Conservation (phyloP, 1,140 invertebrate genomes). For the Phymastichus coffea region DNA sequence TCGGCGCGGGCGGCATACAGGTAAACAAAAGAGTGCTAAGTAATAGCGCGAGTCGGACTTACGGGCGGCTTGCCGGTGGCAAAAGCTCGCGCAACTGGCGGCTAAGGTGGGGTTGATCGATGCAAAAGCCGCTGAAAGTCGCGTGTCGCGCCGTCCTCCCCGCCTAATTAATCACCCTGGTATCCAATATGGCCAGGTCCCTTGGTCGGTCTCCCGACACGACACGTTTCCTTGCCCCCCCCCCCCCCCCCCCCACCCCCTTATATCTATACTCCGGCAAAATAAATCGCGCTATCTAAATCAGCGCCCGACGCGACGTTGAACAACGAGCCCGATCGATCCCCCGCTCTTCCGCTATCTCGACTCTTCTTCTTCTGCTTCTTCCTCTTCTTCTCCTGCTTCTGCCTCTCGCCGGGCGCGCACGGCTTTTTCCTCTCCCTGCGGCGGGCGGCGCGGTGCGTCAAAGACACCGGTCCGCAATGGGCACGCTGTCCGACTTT, state of each 20-base stretch:
- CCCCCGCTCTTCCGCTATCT: slow-evolving; percentile 30
- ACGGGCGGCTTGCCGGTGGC: background rate
- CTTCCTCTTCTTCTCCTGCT: too few species aligned
- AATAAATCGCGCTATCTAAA: slow-evolving; percentile 44
- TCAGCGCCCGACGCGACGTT: slow-evolving; percentile 37
- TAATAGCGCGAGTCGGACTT: too few species aligned
- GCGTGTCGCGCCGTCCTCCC: slow-evolving; percentile 37
- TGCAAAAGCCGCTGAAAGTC: slow-evolving; percentile 39
- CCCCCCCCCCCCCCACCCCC: too few species aligned
- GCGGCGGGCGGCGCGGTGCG: too few species aligned
- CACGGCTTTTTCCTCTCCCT: too few species aligned
- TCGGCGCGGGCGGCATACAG: too few species aligned
- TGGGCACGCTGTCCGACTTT: too few species aligned
- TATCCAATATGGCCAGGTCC: slow-evolving; percentile 38
- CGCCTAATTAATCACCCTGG: slow-evolving; percentile 41
- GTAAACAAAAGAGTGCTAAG: slow-evolving; percentile 10
- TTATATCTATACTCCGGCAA: slow-evolving; percentile 33
- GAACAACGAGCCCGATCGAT: slow-evolving; percentile 33
- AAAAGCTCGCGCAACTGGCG: background rate
- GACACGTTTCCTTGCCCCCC: slow-evolving; percentile 39
- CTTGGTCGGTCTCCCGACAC: slow-evolving; percentile 24
- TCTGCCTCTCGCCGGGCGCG: too few species aligned
- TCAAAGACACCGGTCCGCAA: too few species aligned
- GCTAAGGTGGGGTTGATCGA: slow-evolving; percentile 39
- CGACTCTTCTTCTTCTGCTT: too few species aligned